Conservation (phyloP, 2,888 invertebrate genomes). For the Scaptomyza polygonia region DNA sequence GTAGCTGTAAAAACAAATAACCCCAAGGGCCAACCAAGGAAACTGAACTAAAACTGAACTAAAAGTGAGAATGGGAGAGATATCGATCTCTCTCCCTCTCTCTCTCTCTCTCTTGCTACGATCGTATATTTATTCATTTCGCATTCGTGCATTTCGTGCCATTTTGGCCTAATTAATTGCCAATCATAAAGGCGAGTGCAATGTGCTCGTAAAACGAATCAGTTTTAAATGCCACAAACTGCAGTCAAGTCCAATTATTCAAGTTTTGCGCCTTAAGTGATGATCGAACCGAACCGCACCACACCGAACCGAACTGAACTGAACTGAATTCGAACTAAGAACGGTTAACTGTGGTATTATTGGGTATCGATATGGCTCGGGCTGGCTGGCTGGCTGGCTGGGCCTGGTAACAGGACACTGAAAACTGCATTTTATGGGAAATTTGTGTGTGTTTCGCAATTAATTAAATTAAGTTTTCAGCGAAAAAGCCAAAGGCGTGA, state of each 20-base stretch:
- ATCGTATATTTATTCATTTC: slow-evolving; percentile 22
- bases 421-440: slow-evolving; percentile 52
- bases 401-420: slow-evolving; percentile 13
- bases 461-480: slow-evolving; percentile 80
- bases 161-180: slow-evolving; percentile 78
- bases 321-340: background rate
- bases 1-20: slow-evolving; percentile 79
- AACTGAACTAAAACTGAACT: background rate
- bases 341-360: slow-evolving; percentile 2
- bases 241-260: slow-evolving; percentile 67
- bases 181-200: slow-evolving; percentile 79
- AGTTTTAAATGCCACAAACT: slow-evolving; percentile 73
- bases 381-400: too few relatives aligned
- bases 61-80: background rate
- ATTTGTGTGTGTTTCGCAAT: slow-evolving; percentile 74
- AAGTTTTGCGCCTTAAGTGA: slow-evolving; percentile 76
- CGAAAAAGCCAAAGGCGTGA: slow-evolving; percentile 78
- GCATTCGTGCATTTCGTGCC: slow-evolving; percentile 34
- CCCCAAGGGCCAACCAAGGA: slow-evolving; percentile 43
- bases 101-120: background rate
- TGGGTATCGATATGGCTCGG: slow-evolving; percentile 4
- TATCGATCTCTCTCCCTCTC: background rate
- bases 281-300: slow-evolving; percentile 34
- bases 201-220: slow-evolving; percentile 76
- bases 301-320: background rate